Conservation (phyloP, 2,888 invertebrate genomes). For the Platypus cylindrus region DNA sequence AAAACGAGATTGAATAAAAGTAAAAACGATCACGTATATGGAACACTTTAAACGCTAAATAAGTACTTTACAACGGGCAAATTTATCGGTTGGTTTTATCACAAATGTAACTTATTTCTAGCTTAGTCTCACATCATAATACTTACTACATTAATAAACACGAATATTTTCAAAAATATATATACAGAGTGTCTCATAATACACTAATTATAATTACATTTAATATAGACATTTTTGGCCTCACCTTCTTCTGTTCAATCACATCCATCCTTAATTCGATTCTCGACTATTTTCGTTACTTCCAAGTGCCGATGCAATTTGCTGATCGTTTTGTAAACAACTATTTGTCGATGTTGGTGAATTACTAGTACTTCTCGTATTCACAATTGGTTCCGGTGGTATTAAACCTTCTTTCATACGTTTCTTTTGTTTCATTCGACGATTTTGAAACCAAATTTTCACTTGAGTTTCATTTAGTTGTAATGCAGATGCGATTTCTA, state of each 20-base stretch:
- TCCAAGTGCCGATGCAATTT: constrained; percentile 31
- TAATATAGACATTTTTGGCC: no score
- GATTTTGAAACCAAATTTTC: constrained; percentile 98
- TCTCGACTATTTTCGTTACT: constrained; percentile 63
- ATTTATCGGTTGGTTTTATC: no score
- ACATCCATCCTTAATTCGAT: constrained; percentile 45
- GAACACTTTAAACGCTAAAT: no score
- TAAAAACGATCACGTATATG: no score
- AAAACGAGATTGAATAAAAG: no score
- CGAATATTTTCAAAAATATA: no score
- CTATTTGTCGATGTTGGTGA: constrained; percentile 36
- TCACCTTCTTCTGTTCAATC: no score
- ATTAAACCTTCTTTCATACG: constrained; percentile 82
- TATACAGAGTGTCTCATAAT: no score
- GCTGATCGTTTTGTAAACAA: constrained; percentile 33
- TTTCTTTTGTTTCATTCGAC: constrained; percentile 97
- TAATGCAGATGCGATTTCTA: constrained; percentile 93
- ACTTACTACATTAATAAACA: no score
- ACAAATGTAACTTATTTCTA: no score
- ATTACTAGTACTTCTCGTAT: constrained; percentile 25
- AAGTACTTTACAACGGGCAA: no score
- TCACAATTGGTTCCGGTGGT: constrained; percentile 42
- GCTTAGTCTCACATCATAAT: no score
- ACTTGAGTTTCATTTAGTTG: constrained; percentile 94
- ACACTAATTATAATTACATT: constrained; percentile 10